Evolutionary conservation across 2,113 vertebrate species (phyloP).

Genomic region (Eulemur rufifrons): DNA sequence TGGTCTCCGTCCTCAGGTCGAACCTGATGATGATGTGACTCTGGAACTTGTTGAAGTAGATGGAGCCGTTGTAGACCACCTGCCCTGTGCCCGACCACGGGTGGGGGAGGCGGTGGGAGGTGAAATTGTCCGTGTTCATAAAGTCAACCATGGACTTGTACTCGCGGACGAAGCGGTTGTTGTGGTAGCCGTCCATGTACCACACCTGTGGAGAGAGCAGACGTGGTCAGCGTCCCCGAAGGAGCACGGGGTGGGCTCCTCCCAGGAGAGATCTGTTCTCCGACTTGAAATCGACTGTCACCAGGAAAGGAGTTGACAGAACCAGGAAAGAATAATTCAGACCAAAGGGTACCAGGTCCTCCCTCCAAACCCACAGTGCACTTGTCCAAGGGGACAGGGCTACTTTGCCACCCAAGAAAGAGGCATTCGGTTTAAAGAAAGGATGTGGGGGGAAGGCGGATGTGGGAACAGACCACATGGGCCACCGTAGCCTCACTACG

Average conservation of each 20-base stretch:
- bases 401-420: too few relatives aligned
- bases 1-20: conserved; percentile 94
- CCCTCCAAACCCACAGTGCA: neutral
- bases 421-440: fast-evolving
- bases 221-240: fast-evolving
- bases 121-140: conserved; percentile 98
- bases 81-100: conserved; percentile 98
- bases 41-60: conserved; percentile 99
- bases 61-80: conserved; percentile 98
- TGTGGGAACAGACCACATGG: fast-evolving
- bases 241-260: neutral
- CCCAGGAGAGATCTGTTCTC: fast-evolving
- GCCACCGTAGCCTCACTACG: fast-evolving
- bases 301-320: neutral
- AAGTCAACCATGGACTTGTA: conserved; percentile 97
- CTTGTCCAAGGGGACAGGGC: neutral
- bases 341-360: fast-evolving
- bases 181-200: conserved; percentile 99
- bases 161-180: conserved; percentile 98
- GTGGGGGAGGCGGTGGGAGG: conserved; percentile 97
- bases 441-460: fast-evolving
- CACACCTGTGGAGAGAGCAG: conserved; percentile 88
- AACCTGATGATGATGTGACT: conserved; percentile 98
- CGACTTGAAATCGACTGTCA: neutral
- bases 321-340: fast-evolving